Evolutionary conservation across 2,113 vertebrate genomes (phyloP), one percentile per base, ranked within the genome.

Genomic region (Tor tambroides): DNA sequence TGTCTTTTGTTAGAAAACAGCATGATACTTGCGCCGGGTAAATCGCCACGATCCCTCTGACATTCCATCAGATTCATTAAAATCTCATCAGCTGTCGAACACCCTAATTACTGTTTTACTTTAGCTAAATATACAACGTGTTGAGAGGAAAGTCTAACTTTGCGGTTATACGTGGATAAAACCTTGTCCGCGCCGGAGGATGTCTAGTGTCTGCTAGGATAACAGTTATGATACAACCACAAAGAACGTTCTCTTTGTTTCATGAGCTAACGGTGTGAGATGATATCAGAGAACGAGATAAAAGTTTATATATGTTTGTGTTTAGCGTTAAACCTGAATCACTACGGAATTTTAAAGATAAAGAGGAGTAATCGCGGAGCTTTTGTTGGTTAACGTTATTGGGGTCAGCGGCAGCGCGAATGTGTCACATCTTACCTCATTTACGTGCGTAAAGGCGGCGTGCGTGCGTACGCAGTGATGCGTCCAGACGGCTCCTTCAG

Each of bases 401-500:
- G 85, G 72, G 87, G 91, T 90, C 88, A 90, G 72, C 83, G 59
- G 85, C 85, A 84, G 82, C 80, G 32, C 8, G 9, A 41, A 72
- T 85, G 83, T 80, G 88, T 80, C 81, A 83, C 67, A 51, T 79
- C 61, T 80, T 61, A 80, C 80, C 46, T 75, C 85, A 75, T 87
- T 86, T 84, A 54, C 85, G 74, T 85, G 69, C 87, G 61, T 80
- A 15, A 19, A 59, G 43, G 32, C 26, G 17, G 26, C 46, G 61
- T 83, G 23, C 41, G n/a, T 49, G 32, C 32, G 17, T 17, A 17
- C 67, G 82, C 28, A 49, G 9, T 21, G 63, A 54, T 59, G 49
- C 82, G 82, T 72, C 67, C 28, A 71, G 30, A 51, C 65, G 15
- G 82, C 4, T 56, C 4, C 26, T 67, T 49, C 28, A 35, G 5